These are phyloP conservation scores for Pissodes strobi DNA, from an alignment of 1,140 invertebrate species.

Conservation along the genomic window DNA sequence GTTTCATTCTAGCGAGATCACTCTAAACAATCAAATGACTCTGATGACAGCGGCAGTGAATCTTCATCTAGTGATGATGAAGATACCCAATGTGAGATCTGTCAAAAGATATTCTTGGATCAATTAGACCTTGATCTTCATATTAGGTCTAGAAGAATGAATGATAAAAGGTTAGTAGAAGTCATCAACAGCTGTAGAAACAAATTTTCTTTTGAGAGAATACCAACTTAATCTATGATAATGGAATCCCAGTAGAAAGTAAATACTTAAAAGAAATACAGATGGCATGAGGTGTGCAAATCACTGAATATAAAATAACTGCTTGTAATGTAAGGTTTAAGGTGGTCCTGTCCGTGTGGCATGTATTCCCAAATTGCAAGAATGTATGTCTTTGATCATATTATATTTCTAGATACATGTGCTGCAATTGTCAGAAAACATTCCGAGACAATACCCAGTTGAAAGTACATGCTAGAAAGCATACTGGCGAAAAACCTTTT, in stretches of 20 bases:
- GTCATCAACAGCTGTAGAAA: too few relatives aligned
- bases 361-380: not conserved
- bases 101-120: conserved; percentile 30
- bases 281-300: too few relatives aligned
- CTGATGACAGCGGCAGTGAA: not conserved
- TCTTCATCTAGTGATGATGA: conserved; percentile 23
- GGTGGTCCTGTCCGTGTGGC: not conserved
- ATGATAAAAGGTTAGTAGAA: conserved; percentile 25
- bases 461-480: conserved; percentile 55
- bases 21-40: not conserved
- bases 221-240: too few relatives aligned
- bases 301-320: too few relatives aligned
- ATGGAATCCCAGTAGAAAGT: too few relatives aligned
- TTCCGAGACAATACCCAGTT: conserved; percentile 49
- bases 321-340: too few relatives aligned
- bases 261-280: not conserved
- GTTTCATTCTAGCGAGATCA: not conserved
- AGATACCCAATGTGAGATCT: conserved; percentile 37
- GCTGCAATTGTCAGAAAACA: conserved; percentile 45
- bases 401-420: conserved; percentile 33
- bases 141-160: conserved; percentile 26
- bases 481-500: conserved; percentile 80
- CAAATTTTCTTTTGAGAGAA: not conserved
- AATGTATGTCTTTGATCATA: not conserved
- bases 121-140: conserved; percentile 30